Base-by-base conservation (phyloP, 2,113 vertebrate species). In the Columba janthina region DNA sequence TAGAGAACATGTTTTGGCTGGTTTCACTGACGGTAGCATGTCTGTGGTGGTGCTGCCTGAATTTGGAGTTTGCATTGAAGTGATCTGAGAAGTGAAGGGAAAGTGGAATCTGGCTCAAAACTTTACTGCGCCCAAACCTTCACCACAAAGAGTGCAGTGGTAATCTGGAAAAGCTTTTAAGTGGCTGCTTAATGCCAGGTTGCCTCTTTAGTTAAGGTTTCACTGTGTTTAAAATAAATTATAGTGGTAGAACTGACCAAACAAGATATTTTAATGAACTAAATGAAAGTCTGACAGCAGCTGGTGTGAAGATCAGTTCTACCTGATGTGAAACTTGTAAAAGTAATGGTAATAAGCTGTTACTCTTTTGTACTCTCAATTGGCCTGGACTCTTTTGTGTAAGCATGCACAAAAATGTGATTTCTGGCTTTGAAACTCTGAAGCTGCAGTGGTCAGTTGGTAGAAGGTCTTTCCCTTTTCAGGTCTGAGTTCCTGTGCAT, bases 221-320 rank as follows among this genome's bases (percentile, higher is more conserved):
- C 92, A 29, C 88, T 94, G 38, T 89, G 96, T 97, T 96, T 95
- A 94, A 96, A 93, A 90, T 94, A 94, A 96, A 96, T 96, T 94
- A 94, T 62, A 94, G 94, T 94, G 96, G 90, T 96, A 94, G 90
- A 94, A 96, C 96, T 97, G 94, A 96, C 96, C 94, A 93, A 94
- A 97, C 94, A 92, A 96, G 96, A 82, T 89, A 90, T 93, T 97
- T 97, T 95, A 97, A 96, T 96, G 88, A 94, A 78, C 53, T 58
- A 42, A 95, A 90, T 78, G 53, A 15, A 95, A 84, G 66, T 93
- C 73, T 89, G 36, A 92, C 69, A 90, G 93, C 44, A 87, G 56
- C 79, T 94, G 75, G 66, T 79, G 88, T 77, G 75, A 90, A 40
- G 51, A 93, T 85, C 42, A 46, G 32, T 65, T 74, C 31, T 93